Base-by-base conservation (phyloP, 2,113 vertebrate genomes). In the Ascaphus truei region DNA sequence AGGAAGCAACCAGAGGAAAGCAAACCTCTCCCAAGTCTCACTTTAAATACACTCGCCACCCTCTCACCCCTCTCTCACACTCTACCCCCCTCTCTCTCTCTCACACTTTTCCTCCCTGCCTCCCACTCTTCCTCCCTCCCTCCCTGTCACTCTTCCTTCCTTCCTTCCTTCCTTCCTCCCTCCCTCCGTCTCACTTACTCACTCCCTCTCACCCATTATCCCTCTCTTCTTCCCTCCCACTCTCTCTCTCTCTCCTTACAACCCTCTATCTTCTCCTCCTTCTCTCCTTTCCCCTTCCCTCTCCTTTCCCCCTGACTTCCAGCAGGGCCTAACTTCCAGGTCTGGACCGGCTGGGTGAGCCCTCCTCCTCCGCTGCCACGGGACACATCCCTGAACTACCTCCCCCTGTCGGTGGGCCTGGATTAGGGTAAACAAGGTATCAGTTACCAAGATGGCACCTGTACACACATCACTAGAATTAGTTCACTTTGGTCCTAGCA, bases 341-440 rank as follows among this genome's bases (percentile, higher is more conserved):
- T 69, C 60, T 63, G 55, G 43, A 22, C 71, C 77, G 57, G 75
- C 7, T 25, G 29, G 18, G 60, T 73, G 2, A 33, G 34, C 33
- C 30, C 23, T 53, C 10, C 12, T 7, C 18, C 3, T 20, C 7
- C 11, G 10, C 1, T 3, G 18, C 18, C 45, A 8, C 23, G 18
- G 1, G 8, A 3, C 18, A 1, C 7, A 20, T 8, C 45, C 45
- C 1, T 23, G 20, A 12, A 18, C 47, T 25, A 13, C 47, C 3
- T 18, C 12, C 11, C 30, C 5, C 4, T 3, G 2, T 2, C n/a
- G n/a, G n/a, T n/a, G n/a, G n/a, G n/a, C n/a, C n/a, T n/a, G n/a
- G n/a, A n/a, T n/a, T n/a, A n/a, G n/a, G n/a, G n/a, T n/a, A n/a
- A n/a, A n/a, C n/a, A n/a, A n/a, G n/a, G n/a, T n/a, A n/a, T n/a